Evolutionary conservation across 2,888 invertebrate genomes (phyloP), one percentile per base, ranked within the genome.

Genomic region (Galerucella pusilla): DNA sequence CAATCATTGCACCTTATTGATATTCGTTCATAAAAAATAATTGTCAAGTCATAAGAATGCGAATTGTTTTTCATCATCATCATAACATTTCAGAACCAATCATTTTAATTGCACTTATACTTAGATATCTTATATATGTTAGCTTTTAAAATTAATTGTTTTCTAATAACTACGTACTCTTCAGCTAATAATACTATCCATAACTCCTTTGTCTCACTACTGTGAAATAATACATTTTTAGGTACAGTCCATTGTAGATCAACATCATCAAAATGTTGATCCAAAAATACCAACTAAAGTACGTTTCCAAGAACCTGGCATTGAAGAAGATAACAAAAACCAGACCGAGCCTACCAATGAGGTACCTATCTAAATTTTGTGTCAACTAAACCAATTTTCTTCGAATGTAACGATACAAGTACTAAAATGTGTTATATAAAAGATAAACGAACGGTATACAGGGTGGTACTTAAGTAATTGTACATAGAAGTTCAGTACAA

Each of bases 221-320:
- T 71, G 67, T 66, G n/a, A 45, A 66, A 61, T 46, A 12, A 66
- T n/a, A n/a, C 12, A 7, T 73, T 82, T 84, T 77, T 89, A 97
- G 97, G 96, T 97, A 69, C 97, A 97, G 91, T 94, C 96, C 69
- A 97, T 97, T 84, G 94, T 97, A 78, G 97, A 97, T 88, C 94
- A 95, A 85, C 95, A 95, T 86, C 96, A 96, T 86, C 93, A 93
- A 79, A 93, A 93, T 84, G 91, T 92, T 77, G 90, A 90, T 81
- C 90, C 90, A 79, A 95, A 95, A 88, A 91, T 92, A 35, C 92
- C 94, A 75, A 93, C 95, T 80, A 96, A 96, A 89, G 96, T 96
- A 73, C 92, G 96, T 78, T 96, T 96, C 88, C 94, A 96, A 82
- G 96, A 96, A 86, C 94, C 93, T 0, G 90, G 90, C 54, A 83